Conservation (phyloP, 92 coral and sea anemone species). For the Zoanthus gigantus region DNA sequence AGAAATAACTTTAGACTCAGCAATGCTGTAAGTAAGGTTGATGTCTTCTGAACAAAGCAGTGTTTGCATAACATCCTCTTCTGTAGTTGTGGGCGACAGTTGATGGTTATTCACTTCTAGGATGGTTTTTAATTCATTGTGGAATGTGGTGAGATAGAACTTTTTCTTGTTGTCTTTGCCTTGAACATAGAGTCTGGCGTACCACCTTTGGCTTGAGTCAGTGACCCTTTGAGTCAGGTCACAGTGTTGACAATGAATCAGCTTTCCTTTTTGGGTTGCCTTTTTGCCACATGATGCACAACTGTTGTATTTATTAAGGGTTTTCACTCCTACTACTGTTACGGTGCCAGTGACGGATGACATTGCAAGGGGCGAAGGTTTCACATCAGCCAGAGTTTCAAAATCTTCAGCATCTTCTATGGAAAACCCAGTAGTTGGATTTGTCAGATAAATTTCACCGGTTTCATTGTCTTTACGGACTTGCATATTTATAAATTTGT, state of each 20-base stretch:
- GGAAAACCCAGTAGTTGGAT: not conserved
- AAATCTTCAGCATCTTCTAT: not conserved
- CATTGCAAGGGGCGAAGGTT: not conserved
- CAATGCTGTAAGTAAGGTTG: not conserved
- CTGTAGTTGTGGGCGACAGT: not conserved
- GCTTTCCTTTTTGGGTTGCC: not conserved
- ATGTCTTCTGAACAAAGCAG: not conserved
- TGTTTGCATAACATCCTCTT: not conserved
- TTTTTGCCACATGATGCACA: conserved; percentile 10
- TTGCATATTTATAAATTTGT: conserved; percentile 6
- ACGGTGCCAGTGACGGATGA: not conserved
- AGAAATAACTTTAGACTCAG: not conserved
- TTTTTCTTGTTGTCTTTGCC: not conserved
- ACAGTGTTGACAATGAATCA: not conserved
- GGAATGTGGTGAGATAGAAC: not conserved
- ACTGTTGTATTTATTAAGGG: not conserved
- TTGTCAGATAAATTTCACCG: conserved; percentile 20
- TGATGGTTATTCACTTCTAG: not conserved
- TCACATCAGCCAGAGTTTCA: not conserved
- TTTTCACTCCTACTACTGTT: not conserved
- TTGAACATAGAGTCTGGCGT: not conserved
- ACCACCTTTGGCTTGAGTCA: not conserved
- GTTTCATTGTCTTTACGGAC: not conserved
- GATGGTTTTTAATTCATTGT: not conserved
- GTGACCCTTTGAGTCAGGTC: not conserved